phyloP scores from a whole-genome alignment of 2,888 invertebrate genomes.

The Drosophila hamatofila region DNA sequence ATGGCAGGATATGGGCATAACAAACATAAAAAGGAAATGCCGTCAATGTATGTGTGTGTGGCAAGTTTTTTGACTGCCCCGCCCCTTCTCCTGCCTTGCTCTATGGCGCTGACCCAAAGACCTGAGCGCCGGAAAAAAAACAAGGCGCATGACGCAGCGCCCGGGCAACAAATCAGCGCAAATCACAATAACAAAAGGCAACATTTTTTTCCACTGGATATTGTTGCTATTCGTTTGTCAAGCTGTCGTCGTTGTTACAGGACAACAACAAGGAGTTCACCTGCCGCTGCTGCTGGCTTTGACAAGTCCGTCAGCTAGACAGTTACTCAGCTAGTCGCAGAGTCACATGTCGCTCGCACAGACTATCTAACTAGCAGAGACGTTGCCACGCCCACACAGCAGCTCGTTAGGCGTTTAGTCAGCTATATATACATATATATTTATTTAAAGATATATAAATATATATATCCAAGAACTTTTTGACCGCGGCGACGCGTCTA shows the following conservation, averaged over 20 bases:
- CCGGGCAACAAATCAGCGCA: conserved; percentile 76
- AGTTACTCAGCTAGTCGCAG: conserved; percentile 37
- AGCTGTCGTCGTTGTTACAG: conserved; percentile 26
- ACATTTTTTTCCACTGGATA: conserved; percentile 7
- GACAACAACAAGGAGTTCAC: conserved; percentile 33
- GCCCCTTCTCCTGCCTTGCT: neutral
- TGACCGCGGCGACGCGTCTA: conserved; percentile 41
- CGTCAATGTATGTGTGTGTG: conserved; percentile 23
- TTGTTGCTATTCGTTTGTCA: conserved; percentile 53
- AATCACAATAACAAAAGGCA: conserved; percentile 69
- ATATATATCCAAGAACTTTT: conserved; percentile 8
- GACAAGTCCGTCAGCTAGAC: conserved; percentile 45
- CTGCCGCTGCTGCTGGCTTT: conserved; percentile 35
- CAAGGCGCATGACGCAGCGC: conserved; percentile 64
- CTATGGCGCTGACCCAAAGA: conserved; percentile 63
- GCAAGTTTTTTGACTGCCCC: conserved; percentile 26
- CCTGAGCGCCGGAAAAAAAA: conserved; percentile 62
- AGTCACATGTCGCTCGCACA: conserved; percentile 16
- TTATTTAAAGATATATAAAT: neutral
- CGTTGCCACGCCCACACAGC: conserved; percentile 7
- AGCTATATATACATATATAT: neutral
- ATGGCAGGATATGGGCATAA: conserved; percentile 61
- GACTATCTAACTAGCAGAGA: neutral
- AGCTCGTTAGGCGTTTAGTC: conserved; percentile 34
- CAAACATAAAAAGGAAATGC: conserved; percentile 51